Percentiles rank a stretch among this genome's conserved stretches.
These are phyloP conservation scores for Oxyura jamaicensis DNA, from an alignment of 2,113 vertebrate genomes.

Conservation along the genomic window DNA sequence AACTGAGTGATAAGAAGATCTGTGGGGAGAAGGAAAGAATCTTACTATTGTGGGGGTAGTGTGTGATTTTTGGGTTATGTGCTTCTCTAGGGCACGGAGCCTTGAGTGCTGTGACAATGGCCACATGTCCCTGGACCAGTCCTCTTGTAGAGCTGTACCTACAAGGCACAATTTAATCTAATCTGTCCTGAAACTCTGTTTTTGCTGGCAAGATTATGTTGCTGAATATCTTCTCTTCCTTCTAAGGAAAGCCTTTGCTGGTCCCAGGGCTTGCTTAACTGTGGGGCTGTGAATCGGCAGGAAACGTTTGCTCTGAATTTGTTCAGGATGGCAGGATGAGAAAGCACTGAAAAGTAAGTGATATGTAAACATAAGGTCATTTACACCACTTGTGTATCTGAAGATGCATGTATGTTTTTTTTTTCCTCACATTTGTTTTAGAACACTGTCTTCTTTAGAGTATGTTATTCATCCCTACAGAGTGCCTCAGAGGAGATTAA, in stretches of 20 bases:
- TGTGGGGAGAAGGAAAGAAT: background rate
- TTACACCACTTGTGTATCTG: background rate
- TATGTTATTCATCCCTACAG: background rate
- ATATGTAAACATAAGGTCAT: background rate
- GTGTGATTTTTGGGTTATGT: background rate
- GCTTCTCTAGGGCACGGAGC: accelerated
- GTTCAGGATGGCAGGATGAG: background rate
- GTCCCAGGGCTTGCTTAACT: background rate
- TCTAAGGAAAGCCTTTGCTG: background rate
- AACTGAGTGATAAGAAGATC: accelerated
- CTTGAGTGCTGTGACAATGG: background rate
- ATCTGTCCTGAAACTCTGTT: background rate
- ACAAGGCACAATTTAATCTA: background rate
- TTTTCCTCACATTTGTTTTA: background rate
- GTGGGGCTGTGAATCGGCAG: background rate
- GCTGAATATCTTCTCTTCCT: background rate
- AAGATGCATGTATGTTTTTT: background rate
- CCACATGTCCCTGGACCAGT: accelerated
- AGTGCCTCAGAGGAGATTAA: background rate
- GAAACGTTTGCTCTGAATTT: background rate
- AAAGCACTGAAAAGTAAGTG: background rate
- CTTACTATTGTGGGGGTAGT: background rate
- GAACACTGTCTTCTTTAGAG: background rate
- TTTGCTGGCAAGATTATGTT: background rate
- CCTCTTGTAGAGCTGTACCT: accelerated